Conservation (phyloP, 23 tunicate species). For the Halocynthia roretzi region DNA sequence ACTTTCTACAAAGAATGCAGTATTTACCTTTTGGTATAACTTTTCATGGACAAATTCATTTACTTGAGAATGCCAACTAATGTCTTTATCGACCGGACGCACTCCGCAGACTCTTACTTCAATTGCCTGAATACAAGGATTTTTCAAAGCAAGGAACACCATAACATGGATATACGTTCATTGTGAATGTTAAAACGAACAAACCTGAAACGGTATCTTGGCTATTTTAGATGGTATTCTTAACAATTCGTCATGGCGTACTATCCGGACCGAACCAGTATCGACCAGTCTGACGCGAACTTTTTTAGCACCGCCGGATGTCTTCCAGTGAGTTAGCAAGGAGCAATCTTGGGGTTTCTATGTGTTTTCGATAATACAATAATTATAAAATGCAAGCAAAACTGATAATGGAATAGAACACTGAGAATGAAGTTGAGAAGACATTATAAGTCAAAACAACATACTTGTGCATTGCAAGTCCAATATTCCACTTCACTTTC, state of each 20-base stretch:
- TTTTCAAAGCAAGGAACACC: neutral
- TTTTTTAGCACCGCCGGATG: conserved; percentile 57
- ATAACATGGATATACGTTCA: neutral
- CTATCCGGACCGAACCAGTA: conserved; percentile 32
- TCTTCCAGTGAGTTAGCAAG: conserved; percentile 19
- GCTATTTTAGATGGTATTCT: conserved; percentile 17
- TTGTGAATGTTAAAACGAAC: neutral
- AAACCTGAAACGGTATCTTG: conserved; percentile 48
- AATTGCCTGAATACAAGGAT: conserved; percentile 31
- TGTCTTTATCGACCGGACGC: conserved; percentile 58
- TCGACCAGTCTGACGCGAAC: conserved; percentile 49
- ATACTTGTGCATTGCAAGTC: conserved; percentile 1
- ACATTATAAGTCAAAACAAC: neutral
- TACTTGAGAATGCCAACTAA: conserved; percentile 48
- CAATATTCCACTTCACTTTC: neutral
- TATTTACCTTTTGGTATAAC: conserved; percentile 43
- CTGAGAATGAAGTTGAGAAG: too few relatives aligned
- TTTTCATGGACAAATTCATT: conserved; percentile 48
- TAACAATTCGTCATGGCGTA: conserved; percentile 29
- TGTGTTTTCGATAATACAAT: too few relatives aligned
- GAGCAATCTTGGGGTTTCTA: neutral
- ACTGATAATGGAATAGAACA: too few relatives aligned
- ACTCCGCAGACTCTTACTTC: conserved; percentile 31
- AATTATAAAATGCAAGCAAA: too few relatives aligned
- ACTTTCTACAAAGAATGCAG: too few relatives aligned